These are phyloP conservation scores for Erithacus rubecula DNA, from an alignment of 2,797 vertebrate species.

Conservation along the genomic window DNA sequence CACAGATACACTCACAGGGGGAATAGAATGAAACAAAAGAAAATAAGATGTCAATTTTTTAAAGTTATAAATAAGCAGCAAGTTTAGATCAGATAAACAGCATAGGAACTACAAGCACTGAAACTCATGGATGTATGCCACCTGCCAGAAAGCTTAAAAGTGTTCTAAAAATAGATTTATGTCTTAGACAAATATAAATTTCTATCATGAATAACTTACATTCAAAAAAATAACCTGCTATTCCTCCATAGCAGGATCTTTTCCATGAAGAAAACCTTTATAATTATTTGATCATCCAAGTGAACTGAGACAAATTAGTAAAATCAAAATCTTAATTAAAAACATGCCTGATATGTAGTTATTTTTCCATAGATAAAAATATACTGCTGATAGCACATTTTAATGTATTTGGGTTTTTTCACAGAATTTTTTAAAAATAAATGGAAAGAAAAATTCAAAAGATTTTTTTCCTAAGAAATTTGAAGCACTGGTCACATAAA, in stretches of 20 bases:
- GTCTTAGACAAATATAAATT: not conserved
- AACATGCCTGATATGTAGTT: not conserved
- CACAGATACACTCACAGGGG: not conserved
- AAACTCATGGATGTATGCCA: not conserved
- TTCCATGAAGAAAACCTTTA: not conserved
- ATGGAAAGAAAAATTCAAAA: not conserved
- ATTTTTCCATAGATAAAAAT: not conserved
- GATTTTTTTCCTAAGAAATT: not conserved
- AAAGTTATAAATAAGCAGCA: not conserved
- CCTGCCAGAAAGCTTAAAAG: not conserved
- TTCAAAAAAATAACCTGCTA: not conserved
- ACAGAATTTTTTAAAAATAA: not conserved
- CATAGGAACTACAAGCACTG: not conserved
- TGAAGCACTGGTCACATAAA: not conserved
- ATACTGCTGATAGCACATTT: not conserved
- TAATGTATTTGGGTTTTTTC: not conserved
- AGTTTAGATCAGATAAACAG: not conserved
- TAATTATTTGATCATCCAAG: not conserved
- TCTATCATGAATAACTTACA: not conserved
- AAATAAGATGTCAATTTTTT: not conserved
- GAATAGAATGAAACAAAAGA: not conserved
- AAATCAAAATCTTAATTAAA: not conserved
- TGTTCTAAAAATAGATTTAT: not conserved
- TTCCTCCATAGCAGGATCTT: not conserved
- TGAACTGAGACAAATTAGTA: not conserved